A percentile compares a stretch with the other conserved stretches of the same genome.
Conservation (phyloP, 2,797 vertebrate genomes). For the Oreochromis mossambicus region DNA sequence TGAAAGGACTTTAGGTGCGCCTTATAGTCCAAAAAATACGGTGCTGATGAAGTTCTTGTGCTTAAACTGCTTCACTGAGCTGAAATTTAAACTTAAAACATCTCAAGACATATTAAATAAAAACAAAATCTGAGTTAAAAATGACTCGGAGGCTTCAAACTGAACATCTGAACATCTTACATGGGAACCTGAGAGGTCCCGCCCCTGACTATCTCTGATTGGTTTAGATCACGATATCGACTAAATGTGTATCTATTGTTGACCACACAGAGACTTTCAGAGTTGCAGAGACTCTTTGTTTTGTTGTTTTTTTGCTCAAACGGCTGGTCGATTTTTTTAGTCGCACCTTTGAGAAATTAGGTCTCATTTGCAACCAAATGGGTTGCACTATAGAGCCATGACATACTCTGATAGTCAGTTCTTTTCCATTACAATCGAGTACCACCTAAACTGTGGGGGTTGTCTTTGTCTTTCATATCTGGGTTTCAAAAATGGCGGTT, state of each 20-base stretch:
- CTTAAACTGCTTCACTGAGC: not conserved
- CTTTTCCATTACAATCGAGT: not conserved
- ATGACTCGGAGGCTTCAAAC: rapidly evolving
- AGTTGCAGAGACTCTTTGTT: not conserved
- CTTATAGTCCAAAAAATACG: rapidly evolving
- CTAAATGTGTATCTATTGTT: rapidly evolving
- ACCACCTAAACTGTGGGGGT: not conserved
- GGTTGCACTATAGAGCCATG: not conserved
- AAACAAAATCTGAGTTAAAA: not conserved
- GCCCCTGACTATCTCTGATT: not conserved
- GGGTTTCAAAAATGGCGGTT: not conserved
- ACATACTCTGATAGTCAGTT: rapidly evolving
- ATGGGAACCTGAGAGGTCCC: not conserved
- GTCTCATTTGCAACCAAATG: not conserved
- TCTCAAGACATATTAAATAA: rapidly evolving
- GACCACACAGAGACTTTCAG: not conserved
- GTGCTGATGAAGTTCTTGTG: rapidly evolving
- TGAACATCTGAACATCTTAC: not conserved
- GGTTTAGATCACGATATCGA: rapidly evolving
- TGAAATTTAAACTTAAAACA: not conserved
- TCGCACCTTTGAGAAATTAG: rapidly evolving
- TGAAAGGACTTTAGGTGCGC: rapidly evolving
- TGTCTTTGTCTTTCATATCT: not conserved
- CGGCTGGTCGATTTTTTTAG: rapidly evolving
- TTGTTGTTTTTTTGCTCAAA: rapidly evolving